Evolutionary conservation across 2,888 invertebrate genomes (phyloP).

Genomic region (Myathropa florea): DNA sequence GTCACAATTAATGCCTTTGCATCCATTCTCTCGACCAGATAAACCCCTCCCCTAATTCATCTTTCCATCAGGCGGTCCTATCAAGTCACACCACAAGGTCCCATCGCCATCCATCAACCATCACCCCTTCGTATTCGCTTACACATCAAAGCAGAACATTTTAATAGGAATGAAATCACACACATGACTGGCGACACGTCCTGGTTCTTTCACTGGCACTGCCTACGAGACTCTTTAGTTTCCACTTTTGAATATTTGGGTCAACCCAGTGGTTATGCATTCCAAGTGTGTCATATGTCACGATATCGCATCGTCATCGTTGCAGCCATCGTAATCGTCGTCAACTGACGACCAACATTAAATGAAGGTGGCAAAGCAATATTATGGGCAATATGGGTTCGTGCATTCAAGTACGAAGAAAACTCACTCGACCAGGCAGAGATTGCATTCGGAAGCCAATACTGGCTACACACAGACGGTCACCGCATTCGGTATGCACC

Average conservation of each 20-base stretch:
- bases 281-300: slow-evolving; percentile 67
- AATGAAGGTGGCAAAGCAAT: slow-evolving; percentile 17
- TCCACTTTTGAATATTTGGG: slow-evolving; percentile 63
- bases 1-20: too few relatives aligned
- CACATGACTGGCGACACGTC: slow-evolving; percentile 47
- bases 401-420: neutral
- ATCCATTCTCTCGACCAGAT: too few relatives aligned
- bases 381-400: neutral
- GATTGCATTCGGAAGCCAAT: slow-evolving; percentile 60
- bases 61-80: neutral
- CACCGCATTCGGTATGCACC: slow-evolving; percentile 60
- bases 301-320: slow-evolving; percentile 60
- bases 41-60: neutral
- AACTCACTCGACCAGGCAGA: slow-evolving; percentile 22
- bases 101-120: neutral
- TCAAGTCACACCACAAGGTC: slow-evolving; percentile 1
- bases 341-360: neutral
- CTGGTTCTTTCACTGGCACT: slow-evolving; percentile 6
- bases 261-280: slow-evolving; percentile 61
- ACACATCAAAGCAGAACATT: slow-evolving; percentile 17
- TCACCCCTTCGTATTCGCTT: neutral
- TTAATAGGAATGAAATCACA: slow-evolving; percentile 51
- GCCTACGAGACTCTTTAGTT: slow-evolving; percentile 29
- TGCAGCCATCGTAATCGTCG: neutral
- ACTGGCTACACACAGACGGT: slow-evolving; percentile 17